A percentile compares a stretch with the other conserved stretches of the same genome.
These are phyloP conservation scores for Gibbula magus DNA, from an alignment of 2,888 invertebrate genomes.

Conservation along the genomic window DNA sequence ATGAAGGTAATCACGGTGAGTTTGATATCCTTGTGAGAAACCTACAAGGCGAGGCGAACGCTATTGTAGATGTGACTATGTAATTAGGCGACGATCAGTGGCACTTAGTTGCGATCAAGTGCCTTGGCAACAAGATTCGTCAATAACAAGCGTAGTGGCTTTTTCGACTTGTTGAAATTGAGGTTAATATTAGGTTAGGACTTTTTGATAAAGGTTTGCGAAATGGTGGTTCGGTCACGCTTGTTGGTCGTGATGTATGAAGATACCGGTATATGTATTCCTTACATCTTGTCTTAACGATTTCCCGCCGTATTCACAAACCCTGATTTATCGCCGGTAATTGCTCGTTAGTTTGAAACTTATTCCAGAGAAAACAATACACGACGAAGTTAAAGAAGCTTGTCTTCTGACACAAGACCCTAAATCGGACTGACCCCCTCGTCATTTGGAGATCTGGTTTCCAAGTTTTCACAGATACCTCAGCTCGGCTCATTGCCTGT, in stretches of 20 bases:
- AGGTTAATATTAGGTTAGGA: not conserved
- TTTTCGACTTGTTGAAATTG: not conserved
- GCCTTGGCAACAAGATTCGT: not conserved
- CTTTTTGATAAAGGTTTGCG: not conserved
- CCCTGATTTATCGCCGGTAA: not conserved
- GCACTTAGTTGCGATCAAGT: not conserved
- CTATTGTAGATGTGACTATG: not conserved
- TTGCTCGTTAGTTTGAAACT: not conserved
- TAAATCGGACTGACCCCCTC: conserved; percentile 1
- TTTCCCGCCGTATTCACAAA: not conserved
- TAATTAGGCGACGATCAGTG: not conserved
- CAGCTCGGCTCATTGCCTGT: not conserved
- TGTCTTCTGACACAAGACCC: not conserved
- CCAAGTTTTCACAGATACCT: not conserved
- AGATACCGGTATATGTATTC: not conserved
- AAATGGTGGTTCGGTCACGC: not conserved
- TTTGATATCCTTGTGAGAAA: not conserved
- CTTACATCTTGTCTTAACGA: not conserved
- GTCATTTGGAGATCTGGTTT: not conserved
- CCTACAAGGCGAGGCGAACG: not conserved
- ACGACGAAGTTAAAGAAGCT: not conserved
- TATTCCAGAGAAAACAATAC: not conserved
- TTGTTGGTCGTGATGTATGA: not conserved
- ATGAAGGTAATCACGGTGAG: not conserved
- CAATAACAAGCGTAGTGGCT: not conserved